phyloP scores from a whole-genome alignment of 2,888 invertebrate genomes.

The Arge pagana region DNA sequence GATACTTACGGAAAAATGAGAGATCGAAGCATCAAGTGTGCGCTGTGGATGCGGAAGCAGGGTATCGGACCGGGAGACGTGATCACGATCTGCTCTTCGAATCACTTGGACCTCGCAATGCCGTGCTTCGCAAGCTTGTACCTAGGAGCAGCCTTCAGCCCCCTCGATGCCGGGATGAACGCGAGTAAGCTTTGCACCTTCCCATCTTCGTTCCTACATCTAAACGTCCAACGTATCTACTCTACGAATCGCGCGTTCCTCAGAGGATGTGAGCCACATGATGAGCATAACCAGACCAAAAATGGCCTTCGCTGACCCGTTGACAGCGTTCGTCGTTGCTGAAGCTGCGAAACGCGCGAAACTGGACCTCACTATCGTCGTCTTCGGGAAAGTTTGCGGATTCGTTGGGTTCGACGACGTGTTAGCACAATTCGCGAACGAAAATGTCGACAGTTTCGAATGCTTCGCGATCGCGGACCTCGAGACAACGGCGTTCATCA shows the following conservation, averaged over 20 bases:
- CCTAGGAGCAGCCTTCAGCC: conserved; percentile 27
- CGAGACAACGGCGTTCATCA: not conserved
- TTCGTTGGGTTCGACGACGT: not conserved
- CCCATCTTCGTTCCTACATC: too few species aligned
- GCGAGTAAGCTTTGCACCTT: not conserved
- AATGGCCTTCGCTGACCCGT: conserved; percentile 28
- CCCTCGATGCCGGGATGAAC: not conserved
- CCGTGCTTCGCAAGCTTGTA: conserved; percentile 28
- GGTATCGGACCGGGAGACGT: conserved; percentile 40
- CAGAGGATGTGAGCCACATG: not conserved
- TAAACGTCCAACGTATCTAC: not conserved
- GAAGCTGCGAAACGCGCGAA: conserved; percentile 25
- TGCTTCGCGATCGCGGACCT: conserved; percentile 1
- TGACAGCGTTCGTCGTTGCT: conserved; percentile 7
- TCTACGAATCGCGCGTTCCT: not conserved
- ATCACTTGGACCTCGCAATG: conserved; percentile 27
- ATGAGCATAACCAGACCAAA: conserved; percentile 28
- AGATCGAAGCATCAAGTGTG: conserved; percentile 42
- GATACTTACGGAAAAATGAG: conserved; percentile 38
- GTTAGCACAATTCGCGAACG: not conserved
- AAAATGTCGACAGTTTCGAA: not conserved
- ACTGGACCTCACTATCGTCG: conserved; percentile 23
- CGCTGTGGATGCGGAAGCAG: conserved; percentile 44
- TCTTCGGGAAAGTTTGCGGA: not conserved
- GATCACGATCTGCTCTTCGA: conserved; percentile 34